Evolutionary conservation across 2,797 vertebrate species (phyloP).

Genomic region (Champsocephalus esox): DNA sequence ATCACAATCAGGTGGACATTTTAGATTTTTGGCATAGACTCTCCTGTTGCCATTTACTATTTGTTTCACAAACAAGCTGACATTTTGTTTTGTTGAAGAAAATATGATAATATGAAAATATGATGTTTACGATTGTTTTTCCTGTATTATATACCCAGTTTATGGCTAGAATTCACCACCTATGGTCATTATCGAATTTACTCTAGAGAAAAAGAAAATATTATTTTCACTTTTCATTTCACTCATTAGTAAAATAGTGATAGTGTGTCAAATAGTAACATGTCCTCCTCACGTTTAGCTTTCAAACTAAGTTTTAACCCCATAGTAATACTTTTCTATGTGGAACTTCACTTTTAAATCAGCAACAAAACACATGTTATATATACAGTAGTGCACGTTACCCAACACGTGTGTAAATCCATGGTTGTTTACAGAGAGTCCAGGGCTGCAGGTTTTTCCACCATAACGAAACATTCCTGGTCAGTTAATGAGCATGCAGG

Average conservation of each 20-base stretch:
- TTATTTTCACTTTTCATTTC: no score
- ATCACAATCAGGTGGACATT: not conserved
- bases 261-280: not conserved
- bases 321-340: not conserved
- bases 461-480: slow-evolving; percentile 17
- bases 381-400: not conserved
- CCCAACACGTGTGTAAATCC: not conserved
- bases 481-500: slow-evolving; percentile 37
- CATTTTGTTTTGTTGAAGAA: not conserved
- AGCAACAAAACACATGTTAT: not conserved
- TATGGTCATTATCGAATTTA: no score
- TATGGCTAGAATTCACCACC: no score
- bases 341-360: not conserved
- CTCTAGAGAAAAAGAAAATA: no score
- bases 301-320: not conserved
- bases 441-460: not conserved
- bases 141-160: no score
- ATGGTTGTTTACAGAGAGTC: not conserved
- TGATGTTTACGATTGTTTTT: no score
- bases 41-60: not conserved
- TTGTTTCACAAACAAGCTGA: not conserved
- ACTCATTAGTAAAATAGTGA: not conserved
- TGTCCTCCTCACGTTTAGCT: not conserved
- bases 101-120: no score
- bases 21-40: not conserved